Base-by-base conservation (phyloP, 2,113 vertebrate genomes). In the Craseonycteris thonglongyai region DNA sequence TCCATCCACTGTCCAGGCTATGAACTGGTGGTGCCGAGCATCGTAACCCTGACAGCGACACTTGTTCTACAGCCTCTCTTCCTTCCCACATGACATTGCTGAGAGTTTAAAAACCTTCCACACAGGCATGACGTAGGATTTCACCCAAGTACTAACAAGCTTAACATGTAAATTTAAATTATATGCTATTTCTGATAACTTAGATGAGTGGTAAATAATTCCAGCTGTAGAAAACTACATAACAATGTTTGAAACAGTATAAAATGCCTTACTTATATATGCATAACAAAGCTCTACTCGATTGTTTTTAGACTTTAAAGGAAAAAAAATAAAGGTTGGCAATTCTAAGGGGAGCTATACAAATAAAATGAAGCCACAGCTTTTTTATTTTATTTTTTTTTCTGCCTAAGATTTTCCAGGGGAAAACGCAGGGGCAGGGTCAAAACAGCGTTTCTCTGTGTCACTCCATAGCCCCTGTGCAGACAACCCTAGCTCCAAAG, bases 261-360 rank as follows among this genome's bases (percentile, higher is more conserved):
- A 15, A 66, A 83, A 33, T 21, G 28, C 19, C n/a, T 35, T 6
- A 28, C 33, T 35, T 7, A 28, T 28, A 76, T 3, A 35, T 8
- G 3, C 28, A 72, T 1, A 11, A 35, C 47, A 88, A 85, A 72
- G 35, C 24, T 33, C 59, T 40, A 9, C 16, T 72, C 16, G 19
- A 51, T 78, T 72, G 21, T 85, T 79, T 91, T n/a, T 45, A 68
- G 42, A 92, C 4, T 7, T 54, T 72, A 56, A 91, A 75, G n/a
- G 10, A 33, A 26, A 42, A 42, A 24, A 61, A 26, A 49, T 9
- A 22, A 54, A 28, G 7, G 12, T 26, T 56, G 42, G 16, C 33
- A 63, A 18, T n/a, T 81, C 71, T 28, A 63, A 54, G 38, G n/a
- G 33, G n/a, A n/a, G 3, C 22, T 42, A 13, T 51, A 69, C 33